A percentile compares a stretch with the other conserved stretches of the same genome.
Conservation (phyloP, 2,888 invertebrate species). For the Mimas tiliae region DNA sequence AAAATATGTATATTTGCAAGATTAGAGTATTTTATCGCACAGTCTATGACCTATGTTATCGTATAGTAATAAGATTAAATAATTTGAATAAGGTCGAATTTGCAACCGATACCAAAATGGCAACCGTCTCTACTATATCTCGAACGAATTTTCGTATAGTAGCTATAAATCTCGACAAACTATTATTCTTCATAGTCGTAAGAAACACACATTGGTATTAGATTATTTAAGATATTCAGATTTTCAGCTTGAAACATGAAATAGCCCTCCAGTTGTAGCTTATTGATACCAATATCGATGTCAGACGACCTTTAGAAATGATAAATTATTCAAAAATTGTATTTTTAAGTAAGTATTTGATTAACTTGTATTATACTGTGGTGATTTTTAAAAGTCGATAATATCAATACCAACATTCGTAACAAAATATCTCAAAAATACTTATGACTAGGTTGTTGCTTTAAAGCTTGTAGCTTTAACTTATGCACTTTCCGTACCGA, state of each 20-base stretch:
- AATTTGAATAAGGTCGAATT: background rate
- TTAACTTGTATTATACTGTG: background rate
- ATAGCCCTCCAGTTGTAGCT: background rate
- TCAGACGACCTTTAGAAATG: background rate
- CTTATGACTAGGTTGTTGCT: slow-evolving; percentile 54
- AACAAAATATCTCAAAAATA: slow-evolving; percentile 35
- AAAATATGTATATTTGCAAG: background rate
- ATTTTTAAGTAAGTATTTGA: background rate
- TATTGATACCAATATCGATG: background rate
- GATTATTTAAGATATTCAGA: background rate
- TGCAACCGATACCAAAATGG: background rate
- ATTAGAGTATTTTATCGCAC: background rate
- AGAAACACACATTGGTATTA: background rate
- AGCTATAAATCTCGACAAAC: background rate
- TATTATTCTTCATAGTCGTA: background rate
- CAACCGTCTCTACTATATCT: background rate
- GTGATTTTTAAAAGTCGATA: background rate
- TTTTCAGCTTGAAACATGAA: background rate
- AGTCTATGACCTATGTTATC: background rate
- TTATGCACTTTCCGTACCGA: slow-evolving; percentile 56
- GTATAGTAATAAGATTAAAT: background rate
- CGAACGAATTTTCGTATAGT: background rate
- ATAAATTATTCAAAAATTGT: background rate
- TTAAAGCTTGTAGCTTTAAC: slow-evolving; percentile 45
- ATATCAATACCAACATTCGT: slow-evolving; percentile 29